phyloP scores from a whole-genome alignment of 2,888 invertebrate species.

The Nowickia ferox region DNA sequence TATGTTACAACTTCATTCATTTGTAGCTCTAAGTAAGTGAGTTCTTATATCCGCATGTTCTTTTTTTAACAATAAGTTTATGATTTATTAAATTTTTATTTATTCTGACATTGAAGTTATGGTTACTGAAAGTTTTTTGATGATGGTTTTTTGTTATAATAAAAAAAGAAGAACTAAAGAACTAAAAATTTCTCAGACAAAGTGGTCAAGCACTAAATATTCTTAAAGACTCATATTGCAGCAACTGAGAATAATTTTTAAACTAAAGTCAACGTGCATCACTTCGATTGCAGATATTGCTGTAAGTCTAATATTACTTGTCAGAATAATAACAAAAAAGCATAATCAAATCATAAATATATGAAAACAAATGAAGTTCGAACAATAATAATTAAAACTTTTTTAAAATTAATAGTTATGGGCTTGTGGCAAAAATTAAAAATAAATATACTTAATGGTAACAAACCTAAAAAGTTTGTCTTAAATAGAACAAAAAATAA shows the following conservation, averaged over 20 bases:
- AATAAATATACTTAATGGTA: no score
- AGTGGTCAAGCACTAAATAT: neutral
- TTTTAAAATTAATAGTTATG: no score
- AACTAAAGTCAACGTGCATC: no score
- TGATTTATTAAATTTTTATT: conserved; percentile 74
- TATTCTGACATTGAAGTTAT: conserved; percentile 71
- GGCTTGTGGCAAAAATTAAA: no score
- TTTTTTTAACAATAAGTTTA: conserved; percentile 58
- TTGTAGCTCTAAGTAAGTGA: neutral
- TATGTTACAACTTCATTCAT: conserved; percentile 13
- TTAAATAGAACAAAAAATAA: no score
- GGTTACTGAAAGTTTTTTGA: conserved; percentile 57
- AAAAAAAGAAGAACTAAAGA: neutral
- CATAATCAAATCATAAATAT: no score
- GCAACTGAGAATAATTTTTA: no score
- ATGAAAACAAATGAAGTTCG: no score
- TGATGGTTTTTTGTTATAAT: conserved; percentile 16
- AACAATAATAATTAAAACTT: no score
- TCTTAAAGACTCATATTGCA: neutral
- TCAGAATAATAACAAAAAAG: neutral
- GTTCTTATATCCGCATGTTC: neutral
- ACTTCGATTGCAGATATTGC: no score
- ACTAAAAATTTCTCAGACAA: neutral
- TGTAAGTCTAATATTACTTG: no score
- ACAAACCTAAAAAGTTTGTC: no score